Evolutionary conservation across 1,140 invertebrate genomes (phyloP).

Genomic region (Apocrypta bakeri): DNA sequence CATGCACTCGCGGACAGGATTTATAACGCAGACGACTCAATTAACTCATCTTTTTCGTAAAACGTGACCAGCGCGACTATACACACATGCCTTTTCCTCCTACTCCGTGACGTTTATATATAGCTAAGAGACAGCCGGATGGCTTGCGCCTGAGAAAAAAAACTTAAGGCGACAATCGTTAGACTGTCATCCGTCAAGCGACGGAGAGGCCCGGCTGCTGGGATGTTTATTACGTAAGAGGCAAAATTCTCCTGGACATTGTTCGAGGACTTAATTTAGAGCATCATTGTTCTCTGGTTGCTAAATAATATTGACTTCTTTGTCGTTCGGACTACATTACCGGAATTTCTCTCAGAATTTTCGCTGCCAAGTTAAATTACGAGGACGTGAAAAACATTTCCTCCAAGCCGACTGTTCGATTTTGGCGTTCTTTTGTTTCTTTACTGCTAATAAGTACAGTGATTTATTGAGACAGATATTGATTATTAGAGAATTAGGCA

Average conservation of each 20-base stretch:
- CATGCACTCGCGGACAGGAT: too few relatives aligned
- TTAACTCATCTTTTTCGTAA: neutral
- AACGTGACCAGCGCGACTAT: neutral
- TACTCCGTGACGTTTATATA: neutral
- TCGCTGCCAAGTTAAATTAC: neutral
- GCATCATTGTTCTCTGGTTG: too few relatives aligned
- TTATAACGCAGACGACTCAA: neutral
- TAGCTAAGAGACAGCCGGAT: neutral
- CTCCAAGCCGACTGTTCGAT: neutral
- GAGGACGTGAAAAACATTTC: neutral
- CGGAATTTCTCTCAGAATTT: too few relatives aligned
- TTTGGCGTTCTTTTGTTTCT: too few relatives aligned
- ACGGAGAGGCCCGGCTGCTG: conserved; percentile 54
- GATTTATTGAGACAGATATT: too few relatives aligned
- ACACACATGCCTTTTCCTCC: neutral
- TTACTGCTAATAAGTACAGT: too few relatives aligned
- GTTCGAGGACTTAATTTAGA: conserved; percentile 63
- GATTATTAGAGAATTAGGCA: too few relatives aligned
- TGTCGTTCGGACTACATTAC: too few relatives aligned
- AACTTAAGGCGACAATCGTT: conserved; percentile 53
- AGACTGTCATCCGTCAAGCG: conserved; percentile 66
- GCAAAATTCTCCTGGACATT: conserved; percentile 55
- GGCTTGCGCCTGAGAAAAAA: neutral
- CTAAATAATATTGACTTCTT: too few relatives aligned
- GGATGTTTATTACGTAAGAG: conserved; percentile 55